Evolutionary conservation across 1,140 invertebrate species (phyloP).

Genomic region (Archegozetes longisetosus): DNA sequence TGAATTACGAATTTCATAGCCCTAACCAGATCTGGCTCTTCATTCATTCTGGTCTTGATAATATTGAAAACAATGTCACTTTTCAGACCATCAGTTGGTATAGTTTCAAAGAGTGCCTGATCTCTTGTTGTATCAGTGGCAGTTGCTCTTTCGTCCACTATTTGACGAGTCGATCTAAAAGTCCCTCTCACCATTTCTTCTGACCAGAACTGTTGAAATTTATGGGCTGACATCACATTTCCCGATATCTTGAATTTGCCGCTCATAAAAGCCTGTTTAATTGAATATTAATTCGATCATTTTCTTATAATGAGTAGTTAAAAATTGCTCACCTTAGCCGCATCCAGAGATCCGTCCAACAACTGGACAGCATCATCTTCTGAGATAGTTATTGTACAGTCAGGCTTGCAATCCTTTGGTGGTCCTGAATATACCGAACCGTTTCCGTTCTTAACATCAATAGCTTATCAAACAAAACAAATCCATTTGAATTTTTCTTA

Average conservation of each 20-base stretch:
- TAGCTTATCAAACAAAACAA: neutral
- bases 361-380: conserved; percentile 23
- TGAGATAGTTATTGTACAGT: conserved; percentile 59
- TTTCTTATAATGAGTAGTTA: neutral
- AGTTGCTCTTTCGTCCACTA: neutral
- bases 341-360: conserved; percentile 63
- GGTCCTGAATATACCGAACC: conserved; percentile 49
- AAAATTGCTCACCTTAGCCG: conserved; percentile 25
- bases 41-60: conserved; percentile 48
- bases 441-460: neutral
- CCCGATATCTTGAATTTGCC: conserved; percentile 78
- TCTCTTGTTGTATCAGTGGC: neutral
- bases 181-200: neutral
- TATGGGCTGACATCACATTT: conserved; percentile 82
- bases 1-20: conserved; percentile 58
- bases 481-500: no score
- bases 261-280: conserved; percentile 56
- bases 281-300: neutral
- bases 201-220: conserved; percentile 48
- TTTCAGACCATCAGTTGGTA: conserved; percentile 17
- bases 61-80: conserved; percentile 59
- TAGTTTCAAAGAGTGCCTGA: neutral
- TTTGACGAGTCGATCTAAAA: neutral
- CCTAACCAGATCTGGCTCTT: conserved; percentile 51
- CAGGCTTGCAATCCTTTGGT: conserved; percentile 53